phyloP scores from a whole-genome alignment of 1,140 invertebrate species.

The Zaprionus capensis region DNA sequence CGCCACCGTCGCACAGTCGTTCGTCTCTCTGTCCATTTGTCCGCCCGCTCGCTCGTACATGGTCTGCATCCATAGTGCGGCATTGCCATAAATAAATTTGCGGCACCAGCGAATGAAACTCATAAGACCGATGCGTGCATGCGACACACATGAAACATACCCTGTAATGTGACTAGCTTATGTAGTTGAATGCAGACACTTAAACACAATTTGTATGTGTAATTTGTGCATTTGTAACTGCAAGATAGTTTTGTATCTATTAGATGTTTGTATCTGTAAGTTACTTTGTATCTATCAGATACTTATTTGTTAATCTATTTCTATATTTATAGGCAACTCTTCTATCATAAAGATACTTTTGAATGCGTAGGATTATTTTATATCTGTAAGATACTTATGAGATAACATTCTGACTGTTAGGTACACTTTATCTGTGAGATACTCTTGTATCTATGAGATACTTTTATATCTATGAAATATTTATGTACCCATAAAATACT shows the following conservation, averaged over 20 bases:
- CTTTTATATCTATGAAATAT: neutral
- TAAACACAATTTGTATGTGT: neutral
- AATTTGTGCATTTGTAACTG: neutral
- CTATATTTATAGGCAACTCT: neutral
- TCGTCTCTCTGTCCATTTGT: neutral
- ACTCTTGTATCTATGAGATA: neutral
- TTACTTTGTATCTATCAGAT: neutral
- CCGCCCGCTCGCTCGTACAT: constrained; percentile 50
- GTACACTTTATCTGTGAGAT: no score
- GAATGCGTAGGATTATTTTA: neutral
- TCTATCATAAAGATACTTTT: neutral
- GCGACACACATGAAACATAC: neutral
- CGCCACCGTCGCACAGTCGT: neutral
- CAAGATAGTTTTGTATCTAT: neutral
- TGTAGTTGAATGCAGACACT: neutral
- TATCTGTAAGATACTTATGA: neutral
- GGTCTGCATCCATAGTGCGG: constrained; percentile 75
- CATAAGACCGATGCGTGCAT: neutral
- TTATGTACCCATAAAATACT: neutral
- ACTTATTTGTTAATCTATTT: neutral
- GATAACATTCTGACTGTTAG: neutral
- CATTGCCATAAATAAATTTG: constrained; percentile 74
- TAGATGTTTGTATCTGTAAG: neutral
- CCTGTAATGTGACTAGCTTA: neutral
- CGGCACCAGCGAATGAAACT: constrained; percentile 31